These are phyloP conservation scores for Syngnathoides biaculeatus DNA, from an alignment of 2,113 vertebrate genomes.

Conservation along the genomic window DNA sequence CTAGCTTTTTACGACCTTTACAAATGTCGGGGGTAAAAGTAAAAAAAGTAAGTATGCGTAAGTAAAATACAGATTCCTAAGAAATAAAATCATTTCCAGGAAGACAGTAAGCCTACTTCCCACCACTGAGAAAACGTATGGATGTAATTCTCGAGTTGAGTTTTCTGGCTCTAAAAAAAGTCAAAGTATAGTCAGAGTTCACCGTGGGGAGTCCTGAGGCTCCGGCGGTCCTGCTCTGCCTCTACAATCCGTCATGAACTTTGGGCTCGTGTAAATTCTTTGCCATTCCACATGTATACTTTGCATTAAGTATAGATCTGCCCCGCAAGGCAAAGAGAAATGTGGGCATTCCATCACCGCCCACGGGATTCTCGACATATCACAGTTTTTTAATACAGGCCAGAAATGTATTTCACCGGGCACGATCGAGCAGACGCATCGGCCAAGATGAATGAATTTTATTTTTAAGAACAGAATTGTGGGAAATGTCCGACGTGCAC, in stretches of 20 bases:
- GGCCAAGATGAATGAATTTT: neutral
- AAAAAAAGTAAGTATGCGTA: too few relatives aligned
- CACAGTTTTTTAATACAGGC: constrained; percentile 8
- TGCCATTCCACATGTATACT: constrained; percentile 5
- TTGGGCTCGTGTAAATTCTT: constrained; percentile 18
- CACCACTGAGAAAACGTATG: neutral
- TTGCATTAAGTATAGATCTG: constrained; percentile 15
- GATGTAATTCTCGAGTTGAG: neutral
- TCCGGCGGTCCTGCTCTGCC: constrained; percentile 15
- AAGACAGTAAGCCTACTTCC: neutral
- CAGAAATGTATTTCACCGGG: constrained; percentile 4
- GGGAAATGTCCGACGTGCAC: neutral
- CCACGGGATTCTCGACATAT: constrained; percentile 2
- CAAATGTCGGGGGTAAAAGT: too few relatives aligned
- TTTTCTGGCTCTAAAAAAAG: neutral
- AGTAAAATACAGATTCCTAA: too few relatives aligned
- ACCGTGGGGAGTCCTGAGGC: constrained; percentile 1
- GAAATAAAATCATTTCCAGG: neutral
- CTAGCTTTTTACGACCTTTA: too few relatives aligned
- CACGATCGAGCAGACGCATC: neutral
- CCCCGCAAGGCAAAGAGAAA: constrained; percentile 11
- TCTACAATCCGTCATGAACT: neutral
- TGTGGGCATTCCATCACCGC: neutral
- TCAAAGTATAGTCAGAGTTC: neutral
- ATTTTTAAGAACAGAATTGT: constrained; percentile 5